These are phyloP conservation scores for Myotis planiceps DNA, from an alignment of 2,797 vertebrate genomes.

Conservation along the genomic window DNA sequence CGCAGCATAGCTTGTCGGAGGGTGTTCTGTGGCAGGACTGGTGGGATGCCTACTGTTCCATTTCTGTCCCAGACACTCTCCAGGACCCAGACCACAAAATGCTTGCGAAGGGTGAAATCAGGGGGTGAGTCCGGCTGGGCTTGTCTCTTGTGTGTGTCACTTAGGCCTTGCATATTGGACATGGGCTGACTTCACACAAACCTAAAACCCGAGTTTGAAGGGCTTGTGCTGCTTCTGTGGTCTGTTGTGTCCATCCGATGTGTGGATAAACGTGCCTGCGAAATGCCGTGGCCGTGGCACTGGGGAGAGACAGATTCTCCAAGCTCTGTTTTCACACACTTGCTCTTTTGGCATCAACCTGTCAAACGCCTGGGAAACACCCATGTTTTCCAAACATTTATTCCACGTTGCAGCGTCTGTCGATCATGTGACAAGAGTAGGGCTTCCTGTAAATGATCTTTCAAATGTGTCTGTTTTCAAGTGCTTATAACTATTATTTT, in stretches of 20 bases:
- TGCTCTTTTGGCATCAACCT: not conserved
- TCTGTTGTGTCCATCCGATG: fast-evolving
- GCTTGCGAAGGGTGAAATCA: not conserved
- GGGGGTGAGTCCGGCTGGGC: not conserved
- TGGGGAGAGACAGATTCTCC: not conserved
- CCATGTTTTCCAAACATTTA: not conserved
- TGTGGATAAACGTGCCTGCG: not conserved
- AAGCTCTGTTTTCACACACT: not conserved
- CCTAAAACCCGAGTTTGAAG: not conserved
- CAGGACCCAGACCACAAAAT: not conserved
- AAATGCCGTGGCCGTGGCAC: fast-evolving
- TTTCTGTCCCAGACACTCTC: not conserved
- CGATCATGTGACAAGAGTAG: not conserved
- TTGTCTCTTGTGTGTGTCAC: not conserved
- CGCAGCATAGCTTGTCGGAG: not conserved
- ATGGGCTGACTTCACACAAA: not conserved
- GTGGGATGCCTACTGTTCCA: fast-evolving
- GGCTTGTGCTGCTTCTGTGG: not conserved
- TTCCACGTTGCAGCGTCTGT: not conserved
- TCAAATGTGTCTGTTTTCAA: not conserved
- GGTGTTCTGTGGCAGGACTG: fast-evolving
- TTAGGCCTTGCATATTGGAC: not conserved
- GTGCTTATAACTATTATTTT: not conserved
- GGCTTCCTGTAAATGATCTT: not conserved
- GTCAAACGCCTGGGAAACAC: not conserved